Percentiles rank a stretch among this genome's conserved stretches.
phyloP scores from a whole-genome alignment of 2,797 vertebrate species.

The Hydrocynus forskahlii region DNA sequence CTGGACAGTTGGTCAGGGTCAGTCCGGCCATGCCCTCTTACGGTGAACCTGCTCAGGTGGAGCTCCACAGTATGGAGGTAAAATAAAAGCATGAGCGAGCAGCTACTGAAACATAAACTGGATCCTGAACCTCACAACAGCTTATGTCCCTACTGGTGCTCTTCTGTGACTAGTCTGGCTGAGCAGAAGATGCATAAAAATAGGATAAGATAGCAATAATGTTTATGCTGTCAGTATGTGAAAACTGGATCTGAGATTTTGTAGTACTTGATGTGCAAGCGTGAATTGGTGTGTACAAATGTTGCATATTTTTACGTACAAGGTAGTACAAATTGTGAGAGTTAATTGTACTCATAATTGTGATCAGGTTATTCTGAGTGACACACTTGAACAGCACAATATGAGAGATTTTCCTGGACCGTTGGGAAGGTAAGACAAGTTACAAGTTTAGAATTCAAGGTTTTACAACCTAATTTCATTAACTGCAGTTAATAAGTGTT shows the following conservation, averaged over 20 bases:
- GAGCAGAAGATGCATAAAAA: not conserved
- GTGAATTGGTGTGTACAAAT: not conserved
- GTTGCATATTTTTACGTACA: not conserved
- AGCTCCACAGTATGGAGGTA: slow-evolving; percentile 91
- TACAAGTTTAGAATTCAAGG: not conserved
- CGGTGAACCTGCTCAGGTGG: slow-evolving; percentile 75
- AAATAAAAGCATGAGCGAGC: not conserved
- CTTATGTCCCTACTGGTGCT: not conserved
- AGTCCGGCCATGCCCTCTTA: slow-evolving; percentile 71
- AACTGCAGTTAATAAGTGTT: not conserved
- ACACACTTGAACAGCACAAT: slow-evolving; percentile 83
- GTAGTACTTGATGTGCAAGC: not conserved
- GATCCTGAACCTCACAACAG: not conserved
- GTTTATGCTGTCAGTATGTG: not conserved
- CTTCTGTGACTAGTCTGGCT: not conserved
- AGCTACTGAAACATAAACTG: not conserved
- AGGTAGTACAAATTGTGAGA: not conserved
- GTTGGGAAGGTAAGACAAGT: slow-evolving; percentile 78
- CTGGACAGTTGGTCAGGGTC: slow-evolving; percentile 84
- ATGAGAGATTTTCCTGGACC: slow-evolving; percentile 88
- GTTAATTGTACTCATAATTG: slow-evolving; percentile 2
- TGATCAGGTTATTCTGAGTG: slow-evolving; percentile 80
- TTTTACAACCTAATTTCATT: not conserved
- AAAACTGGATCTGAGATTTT: not conserved
- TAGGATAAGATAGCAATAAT: not conserved